Conservation (phyloP, 2,888 invertebrate species). For the Steromphala cineraria region DNA sequence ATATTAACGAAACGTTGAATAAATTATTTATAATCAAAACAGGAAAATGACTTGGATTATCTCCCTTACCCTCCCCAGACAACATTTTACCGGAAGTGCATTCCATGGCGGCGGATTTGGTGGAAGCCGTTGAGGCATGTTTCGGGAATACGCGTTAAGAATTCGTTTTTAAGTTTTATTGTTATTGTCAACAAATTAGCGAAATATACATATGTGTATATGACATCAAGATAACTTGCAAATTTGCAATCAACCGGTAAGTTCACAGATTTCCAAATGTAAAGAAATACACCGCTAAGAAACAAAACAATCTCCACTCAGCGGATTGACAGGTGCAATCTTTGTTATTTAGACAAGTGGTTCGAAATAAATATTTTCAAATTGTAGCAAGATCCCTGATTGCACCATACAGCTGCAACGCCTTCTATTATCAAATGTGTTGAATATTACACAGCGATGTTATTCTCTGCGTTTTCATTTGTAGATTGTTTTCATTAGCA, state of each 20-base stretch:
- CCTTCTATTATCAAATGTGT: no score
- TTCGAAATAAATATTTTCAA: no score
- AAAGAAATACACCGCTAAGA: no score
- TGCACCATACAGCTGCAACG: no score
- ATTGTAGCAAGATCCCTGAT: no score
- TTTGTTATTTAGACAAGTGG: no score
- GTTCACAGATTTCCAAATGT: background rate
- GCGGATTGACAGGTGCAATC: no score
- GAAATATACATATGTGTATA: background rate
- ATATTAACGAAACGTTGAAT: no score
- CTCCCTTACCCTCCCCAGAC: constrained; percentile 34
- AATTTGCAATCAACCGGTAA: background rate
- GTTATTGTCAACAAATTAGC: background rate
- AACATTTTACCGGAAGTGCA: constrained; percentile 37
- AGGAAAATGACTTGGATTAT: constrained; percentile 5
- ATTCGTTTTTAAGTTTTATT: background rate
- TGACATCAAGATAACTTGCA: background rate
- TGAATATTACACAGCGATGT: no score
- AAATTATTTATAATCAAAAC: no score
- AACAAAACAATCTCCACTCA: no score
- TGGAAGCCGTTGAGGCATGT: constrained; percentile 47
- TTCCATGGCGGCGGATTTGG: constrained; percentile 46
- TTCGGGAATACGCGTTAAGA: constrained; percentile 12
- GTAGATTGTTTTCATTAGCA: constrained; percentile 5
- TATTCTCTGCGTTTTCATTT: background rate